Evolutionary conservation across 2,113 vertebrate genomes (phyloP), one percentile per base, ranked within the genome.

Genomic region (Cyprinodon brontotheroides): DNA sequence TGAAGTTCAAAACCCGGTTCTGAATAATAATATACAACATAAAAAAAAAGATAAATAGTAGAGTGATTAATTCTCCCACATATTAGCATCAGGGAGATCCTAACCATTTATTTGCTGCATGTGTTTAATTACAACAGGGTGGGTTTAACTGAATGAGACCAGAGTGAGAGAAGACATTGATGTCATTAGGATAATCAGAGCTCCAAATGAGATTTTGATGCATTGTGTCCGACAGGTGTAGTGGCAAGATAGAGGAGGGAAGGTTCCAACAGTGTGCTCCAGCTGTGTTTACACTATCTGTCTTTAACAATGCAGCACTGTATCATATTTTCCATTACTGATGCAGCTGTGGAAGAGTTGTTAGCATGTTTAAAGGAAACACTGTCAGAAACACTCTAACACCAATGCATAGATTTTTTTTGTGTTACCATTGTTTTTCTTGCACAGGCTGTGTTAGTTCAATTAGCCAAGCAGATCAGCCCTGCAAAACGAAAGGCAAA

Each of bases 241-340:
- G 84, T 84, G 76, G 86, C 86, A 86, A 89, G 90, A 91, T 87
- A 89, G 84, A 78, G 90, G 90, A 89, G 67, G 81, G 83, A 78
- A 85, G 87, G 86, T 89, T 89, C 79, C 84, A 78, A 64, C 72
- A 68, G 79, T 82, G 65, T 75, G 85, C 76, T 89, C 92, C 93
- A 93, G 93, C 93, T 94, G 93, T 94, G 93, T 94, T 95, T 94
- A 91, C 92, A 79, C 80, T 87, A 82, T 90, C 86, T 92, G 84
- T 92, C 66, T 70, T 41, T 80, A 92, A 94, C 93, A 94, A 94
- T 93, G 77, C 80, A 70, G 84, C 86, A 84, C 89, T 92, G 90
- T 29, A 29, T 93, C 93, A 93, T 91, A 94, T 91, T 72, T 70
- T 41, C 86, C 62, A 75, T 93, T 92, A 94, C 93, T 93, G 93